phyloP scores from a whole-genome alignment of 1,140 invertebrate genomes.

The Hormaphis cornu region DNA sequence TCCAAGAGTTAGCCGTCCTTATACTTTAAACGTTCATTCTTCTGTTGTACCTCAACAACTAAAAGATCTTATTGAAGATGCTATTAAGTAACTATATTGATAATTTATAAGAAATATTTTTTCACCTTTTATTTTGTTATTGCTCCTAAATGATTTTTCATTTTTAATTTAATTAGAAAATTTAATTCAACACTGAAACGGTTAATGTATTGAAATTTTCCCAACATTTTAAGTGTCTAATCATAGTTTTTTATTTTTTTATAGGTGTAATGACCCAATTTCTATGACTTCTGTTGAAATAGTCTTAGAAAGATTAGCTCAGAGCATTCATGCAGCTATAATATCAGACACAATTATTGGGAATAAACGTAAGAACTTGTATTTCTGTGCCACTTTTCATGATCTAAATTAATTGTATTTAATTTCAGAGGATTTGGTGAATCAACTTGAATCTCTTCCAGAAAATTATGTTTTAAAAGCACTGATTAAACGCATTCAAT shows the following conservation, averaged over 20 bases:
- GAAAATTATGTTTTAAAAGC: constrained; percentile 10
- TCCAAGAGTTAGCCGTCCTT: neutral
- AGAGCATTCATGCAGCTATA: constrained; percentile 63
- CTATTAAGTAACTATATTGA: constrained; percentile 19
- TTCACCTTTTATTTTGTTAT: no score
- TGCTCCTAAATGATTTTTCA: no score
- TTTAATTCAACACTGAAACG: no score
- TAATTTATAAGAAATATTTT: neutral
- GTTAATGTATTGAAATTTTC: no score
- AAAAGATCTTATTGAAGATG: constrained; percentile 16
- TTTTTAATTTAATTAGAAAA: no score
- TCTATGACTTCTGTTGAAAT: constrained; percentile 38
- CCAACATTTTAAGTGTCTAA: no score
- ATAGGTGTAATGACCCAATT: neutral
- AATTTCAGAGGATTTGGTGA: constrained; percentile 19
- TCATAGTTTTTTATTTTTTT: constrained; percentile 8
- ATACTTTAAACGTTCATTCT: constrained; percentile 4
- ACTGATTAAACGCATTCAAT: constrained; percentile 15
- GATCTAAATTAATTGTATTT: no score
- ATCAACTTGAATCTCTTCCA: constrained; percentile 12
- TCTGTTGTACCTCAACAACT: neutral
- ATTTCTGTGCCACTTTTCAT: constrained; percentile 37
- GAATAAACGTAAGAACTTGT: constrained; percentile 50
- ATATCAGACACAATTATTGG: constrained; percentile 65
- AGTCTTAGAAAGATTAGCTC: constrained; percentile 60